These are phyloP conservation scores for Kryphioiulus occultus DNA, from an alignment of 2,888 invertebrate genomes.

Conservation along the genomic window DNA sequence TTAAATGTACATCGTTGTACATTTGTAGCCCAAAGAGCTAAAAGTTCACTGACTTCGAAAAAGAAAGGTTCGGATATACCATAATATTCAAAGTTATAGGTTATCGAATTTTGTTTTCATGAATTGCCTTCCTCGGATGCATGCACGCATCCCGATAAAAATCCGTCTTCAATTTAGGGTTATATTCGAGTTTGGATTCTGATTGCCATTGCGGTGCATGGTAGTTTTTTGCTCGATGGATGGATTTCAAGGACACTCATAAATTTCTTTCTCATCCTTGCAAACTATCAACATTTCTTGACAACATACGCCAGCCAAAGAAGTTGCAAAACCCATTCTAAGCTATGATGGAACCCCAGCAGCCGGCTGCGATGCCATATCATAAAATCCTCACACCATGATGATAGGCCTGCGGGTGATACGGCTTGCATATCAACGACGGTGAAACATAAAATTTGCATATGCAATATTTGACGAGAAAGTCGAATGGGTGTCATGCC, in stretches of 20 bases:
- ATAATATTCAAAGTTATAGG: neutral
- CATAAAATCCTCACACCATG: conserved; percentile 29
- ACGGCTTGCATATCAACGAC: conserved; percentile 25
- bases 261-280: conserved; percentile 35
- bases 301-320: conserved; percentile 24
- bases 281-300: conserved; percentile 31
- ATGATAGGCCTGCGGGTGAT: conserved; percentile 18
- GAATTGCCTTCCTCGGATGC: neutral
- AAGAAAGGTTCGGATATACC: neutral
- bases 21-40: neutral
- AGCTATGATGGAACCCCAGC: neutral
- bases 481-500: conserved; percentile 24
- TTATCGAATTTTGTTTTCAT: conserved; percentile 18
- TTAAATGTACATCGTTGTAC: neutral
- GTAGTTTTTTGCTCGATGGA: neutral
- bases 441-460: conserved; percentile 8
- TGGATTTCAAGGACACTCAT: conserved; percentile 7
- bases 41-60: neutral
- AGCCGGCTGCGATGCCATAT: neutral
- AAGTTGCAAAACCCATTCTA: conserved; percentile 16
- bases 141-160: neutral
- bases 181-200: conserved; percentile 1
- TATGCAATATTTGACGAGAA: conserved; percentile 33
- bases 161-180: neutral
- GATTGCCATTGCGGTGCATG: neutral